phyloP scores from a whole-genome alignment of 2,888 invertebrate species.

The Meteorus cinctellus region DNA sequence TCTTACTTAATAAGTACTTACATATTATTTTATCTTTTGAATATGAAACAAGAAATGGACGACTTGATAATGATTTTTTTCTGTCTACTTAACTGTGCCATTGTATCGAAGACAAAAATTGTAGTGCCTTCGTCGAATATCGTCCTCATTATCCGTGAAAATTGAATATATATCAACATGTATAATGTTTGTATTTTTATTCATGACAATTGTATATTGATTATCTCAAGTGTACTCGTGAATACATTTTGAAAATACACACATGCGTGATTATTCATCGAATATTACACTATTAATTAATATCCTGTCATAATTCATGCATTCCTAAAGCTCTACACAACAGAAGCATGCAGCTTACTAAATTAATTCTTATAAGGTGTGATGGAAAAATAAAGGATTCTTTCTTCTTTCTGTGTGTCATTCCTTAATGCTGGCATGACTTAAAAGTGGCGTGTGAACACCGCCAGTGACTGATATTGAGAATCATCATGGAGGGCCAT shows the following conservation, averaged over 20 bases:
- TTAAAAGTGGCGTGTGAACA: conserved; percentile 18
- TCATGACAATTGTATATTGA: conserved; percentile 1
- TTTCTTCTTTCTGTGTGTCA: conserved; percentile 33
- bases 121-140: conserved; percentile 42
- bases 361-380: background rate
- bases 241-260: background rate
- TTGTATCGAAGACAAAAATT: conserved; percentile 31
- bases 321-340: background rate
- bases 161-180: background rate
- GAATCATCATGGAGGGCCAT: conserved; percentile 43
- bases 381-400: background rate
- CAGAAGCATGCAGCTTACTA: conserved; percentile 34
- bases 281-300: background rate
- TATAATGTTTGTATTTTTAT: background rate
- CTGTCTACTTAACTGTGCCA: conserved; percentile 45
- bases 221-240: background rate
- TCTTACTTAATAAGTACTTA: conserved; percentile 10
- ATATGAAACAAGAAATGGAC: conserved; percentile 6
- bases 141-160: conserved; percentile 7
- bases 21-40: background rate
- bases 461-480: conserved; percentile 16
- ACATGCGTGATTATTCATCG: background rate
- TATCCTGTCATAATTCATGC: background rate
- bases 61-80: conserved; percentile 15
- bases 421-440: conserved; percentile 43